phyloP scores from a whole-genome alignment of 2,113 vertebrate genomes.

The Zosterops lateralis region DNA sequence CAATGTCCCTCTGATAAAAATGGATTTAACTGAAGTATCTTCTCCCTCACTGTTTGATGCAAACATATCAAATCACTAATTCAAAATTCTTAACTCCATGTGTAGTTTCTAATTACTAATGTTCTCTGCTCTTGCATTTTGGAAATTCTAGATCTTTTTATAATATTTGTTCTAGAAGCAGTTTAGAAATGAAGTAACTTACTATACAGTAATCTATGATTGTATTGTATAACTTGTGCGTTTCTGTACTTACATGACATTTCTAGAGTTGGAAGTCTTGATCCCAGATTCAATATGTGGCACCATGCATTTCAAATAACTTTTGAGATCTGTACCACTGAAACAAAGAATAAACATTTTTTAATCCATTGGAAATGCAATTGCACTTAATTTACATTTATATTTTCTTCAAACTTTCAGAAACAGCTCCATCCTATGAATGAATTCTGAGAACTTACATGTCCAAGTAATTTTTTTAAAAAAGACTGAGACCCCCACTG shows the following conservation, averaged over 20 bases:
- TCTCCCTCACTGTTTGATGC: not conserved
- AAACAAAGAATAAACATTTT: constrained; percentile 23
- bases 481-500: not conserved
- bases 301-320: constrained; percentile 71
- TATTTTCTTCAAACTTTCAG: not conserved
- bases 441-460: not conserved
- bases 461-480: not conserved
- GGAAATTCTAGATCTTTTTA: not conserved
- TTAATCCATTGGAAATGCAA: not conserved
- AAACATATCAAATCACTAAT: not conserved
- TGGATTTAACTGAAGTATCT: not conserved
- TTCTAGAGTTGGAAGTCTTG: constrained; percentile 66
- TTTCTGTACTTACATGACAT: constrained; percentile 62
- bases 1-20: not conserved
- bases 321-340: constrained; percentile 73
- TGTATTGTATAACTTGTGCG: not conserved
- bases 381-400: not conserved
- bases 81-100: not conserved
- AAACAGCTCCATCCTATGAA: not conserved
- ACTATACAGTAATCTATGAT: not conserved
- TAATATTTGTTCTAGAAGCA: not conserved
- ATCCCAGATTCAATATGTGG: constrained; percentile 71
- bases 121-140: not conserved
- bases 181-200: not conserved
- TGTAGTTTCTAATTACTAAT: not conserved